phyloP scores from a whole-genome alignment of 2,113 vertebrate species.

The Plotosus lineatus region DNA sequence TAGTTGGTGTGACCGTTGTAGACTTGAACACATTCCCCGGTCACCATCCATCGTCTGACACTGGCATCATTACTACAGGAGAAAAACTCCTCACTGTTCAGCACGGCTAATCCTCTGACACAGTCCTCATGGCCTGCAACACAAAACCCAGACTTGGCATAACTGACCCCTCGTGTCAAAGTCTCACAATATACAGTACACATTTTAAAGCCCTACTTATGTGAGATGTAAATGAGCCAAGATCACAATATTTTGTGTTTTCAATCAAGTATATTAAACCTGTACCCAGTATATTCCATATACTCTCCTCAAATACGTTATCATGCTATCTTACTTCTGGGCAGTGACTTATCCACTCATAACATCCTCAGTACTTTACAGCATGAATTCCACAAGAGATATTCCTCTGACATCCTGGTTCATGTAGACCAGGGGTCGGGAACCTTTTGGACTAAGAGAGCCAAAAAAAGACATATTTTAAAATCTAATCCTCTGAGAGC shows the following conservation, averaged over 20 bases:
- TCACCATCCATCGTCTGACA: constrained; percentile 90
- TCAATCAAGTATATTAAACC: not conserved
- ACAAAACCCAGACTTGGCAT: constrained; percentile 13
- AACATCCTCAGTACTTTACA: not conserved
- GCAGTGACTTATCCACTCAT: not conserved
- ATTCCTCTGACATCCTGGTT: not conserved
- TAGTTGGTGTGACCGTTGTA: constrained; percentile 96
- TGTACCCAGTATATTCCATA: not conserved
- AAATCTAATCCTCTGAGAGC: too few species aligned
- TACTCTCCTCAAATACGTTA: not conserved
- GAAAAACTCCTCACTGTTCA: constrained; percentile 89
- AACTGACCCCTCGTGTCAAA: constrained; percentile 12
- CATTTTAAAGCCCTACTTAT: not conserved
- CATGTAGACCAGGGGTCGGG: too few species aligned
- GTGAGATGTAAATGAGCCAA: too few species aligned
- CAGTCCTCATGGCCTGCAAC: constrained; percentile 93
- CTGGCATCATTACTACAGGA: constrained; percentile 95
- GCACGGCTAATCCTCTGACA: constrained; percentile 89
- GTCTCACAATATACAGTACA: not conserved
- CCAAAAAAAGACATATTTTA: too few species aligned
- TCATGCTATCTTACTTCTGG: not conserved
- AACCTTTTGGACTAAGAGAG: too few species aligned
- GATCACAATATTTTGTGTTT: not conserved
- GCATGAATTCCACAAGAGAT: too few species aligned
- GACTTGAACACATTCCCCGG: constrained; percentile 88